Base-by-base conservation (phyloP, 2,797 vertebrate species). In the Thripadectes ignobilis region DNA sequence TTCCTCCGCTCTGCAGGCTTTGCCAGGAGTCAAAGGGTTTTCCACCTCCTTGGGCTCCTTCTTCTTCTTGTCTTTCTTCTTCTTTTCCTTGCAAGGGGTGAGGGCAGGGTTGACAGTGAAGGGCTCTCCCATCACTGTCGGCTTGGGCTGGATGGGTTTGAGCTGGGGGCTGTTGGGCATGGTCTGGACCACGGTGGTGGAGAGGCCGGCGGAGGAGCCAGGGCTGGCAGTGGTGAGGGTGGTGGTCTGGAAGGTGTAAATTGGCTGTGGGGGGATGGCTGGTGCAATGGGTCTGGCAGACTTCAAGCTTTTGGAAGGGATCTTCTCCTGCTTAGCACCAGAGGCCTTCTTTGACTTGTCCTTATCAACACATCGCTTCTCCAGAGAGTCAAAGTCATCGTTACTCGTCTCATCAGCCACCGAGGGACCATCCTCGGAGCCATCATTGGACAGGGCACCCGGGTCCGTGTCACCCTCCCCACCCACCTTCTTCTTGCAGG, bases 21-120 rank as follows among this genome's bases (percentile, higher is more conserved):
- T 99, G 77, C 98, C 98, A 0, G 98, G 97, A 79, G 98, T 98
- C 94, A 99, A 98, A 54, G 99, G 99, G 78, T 98, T 99, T 96
- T 99, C 99, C 6, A 97, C 98, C 58, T 99, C 99, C 95, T 99
- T 99, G 23, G 98, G 96, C 14, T 98, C 98, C 78, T 99, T 99
- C 96, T 99, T 99, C 98, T 99, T 99, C 97, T 99, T 99, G 87
- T 99, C 99, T 92, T 99, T 99, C 96, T 99, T 99, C 94, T 99
- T 99, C 97, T 99, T 99, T 96, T 99, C 99, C 98, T 99, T 99
- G 92, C 98, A 98, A 94, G 98, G 98, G 58, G 98, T 98, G 92
- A 99, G 97, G 72, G 98, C 96, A 48, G 99, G 99, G 97, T 98
- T 99, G 85, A 98, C 97, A 0, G 98, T 85, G 3, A 98, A 98